These are phyloP conservation scores for Stegodyphus mimosarum DNA, from an alignment of 1,140 invertebrate species.

Conservation along the genomic window DNA sequence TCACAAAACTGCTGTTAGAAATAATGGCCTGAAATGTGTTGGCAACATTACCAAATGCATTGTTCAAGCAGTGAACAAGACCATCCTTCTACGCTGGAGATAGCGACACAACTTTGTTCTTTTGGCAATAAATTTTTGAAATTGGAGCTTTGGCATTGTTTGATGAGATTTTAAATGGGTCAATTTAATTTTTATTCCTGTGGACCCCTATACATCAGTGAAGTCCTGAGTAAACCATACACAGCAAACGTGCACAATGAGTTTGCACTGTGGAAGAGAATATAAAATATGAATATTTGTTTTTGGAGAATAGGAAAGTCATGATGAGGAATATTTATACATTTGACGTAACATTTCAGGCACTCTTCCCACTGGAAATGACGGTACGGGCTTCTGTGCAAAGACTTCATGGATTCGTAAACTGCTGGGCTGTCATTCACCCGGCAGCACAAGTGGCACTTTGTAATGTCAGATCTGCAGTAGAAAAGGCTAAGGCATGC, in stretches of 20 bases:
- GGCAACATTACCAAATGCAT: constrained; percentile 36
- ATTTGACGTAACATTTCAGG: constrained; percentile 46
- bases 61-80: constrained; percentile 52
- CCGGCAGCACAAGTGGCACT: constrained; percentile 54
- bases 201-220: constrained; percentile 39
- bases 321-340: constrained; percentile 43
- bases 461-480: constrained; percentile 43
- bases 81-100: constrained; percentile 38
- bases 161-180: constrained; percentile 46
- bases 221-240: constrained; percentile 51
- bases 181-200: constrained; percentile 19
- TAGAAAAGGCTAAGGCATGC: constrained; percentile 51
- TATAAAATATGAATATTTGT: constrained; percentile 58
- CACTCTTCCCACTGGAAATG: constrained; percentile 56
- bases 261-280: constrained; percentile 48
- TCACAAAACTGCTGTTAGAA: constrained; percentile 52
- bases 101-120: constrained; percentile 52
- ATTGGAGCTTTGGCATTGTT: constrained; percentile 42
- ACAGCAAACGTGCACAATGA: constrained; percentile 54
- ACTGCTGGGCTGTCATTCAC: constrained; percentile 26
- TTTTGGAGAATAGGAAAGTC: constrained; percentile 57
- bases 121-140: constrained; percentile 52
- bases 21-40: constrained; percentile 37
- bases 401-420: constrained; percentile 28
- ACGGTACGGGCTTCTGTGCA: constrained; percentile 49